Base-by-base conservation (phyloP, 2,888 invertebrate genomes). In the Heteropelma amictum region DNA sequence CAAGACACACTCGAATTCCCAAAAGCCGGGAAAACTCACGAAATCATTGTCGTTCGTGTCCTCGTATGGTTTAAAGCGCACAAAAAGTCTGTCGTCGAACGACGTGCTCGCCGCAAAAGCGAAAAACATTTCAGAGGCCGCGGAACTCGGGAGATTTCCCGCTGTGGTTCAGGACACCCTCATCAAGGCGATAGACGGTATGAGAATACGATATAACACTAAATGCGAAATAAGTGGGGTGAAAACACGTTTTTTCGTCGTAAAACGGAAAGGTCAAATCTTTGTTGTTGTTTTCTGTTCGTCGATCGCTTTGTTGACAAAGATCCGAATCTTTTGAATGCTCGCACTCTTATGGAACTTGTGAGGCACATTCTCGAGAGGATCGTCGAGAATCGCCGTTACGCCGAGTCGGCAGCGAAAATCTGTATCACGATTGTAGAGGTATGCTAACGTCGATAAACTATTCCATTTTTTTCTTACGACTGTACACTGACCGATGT, bases 341-440 rank as follows among this genome's bases (percentile, higher is more conserved):
- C 94, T 0, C 91, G 94, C 73, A 93, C 93, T 10, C 91, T 97
- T 71, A 96, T 97, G 96, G 96, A 96, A 88, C 91, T 96, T 63
- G 96, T 96, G 49, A 93, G 94, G 64, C 94, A 94, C 84, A 92
- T 96, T 79, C 93, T 96, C 89, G 93, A 94, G 71, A 93, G 95
- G 82, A 94, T 95, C 12, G 94, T 96, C 78, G 96, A 96, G 89
- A 94, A 95, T 3, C 92, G 93, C 63, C 92, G 94, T 56, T 95
- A 94, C 89, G 95, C 96, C 47, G 92, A 95, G 86, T 94, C 96
- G 21, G 95, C 96, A 61, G 96, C 97, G 7, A 94, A 96, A 77
- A 92, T 96, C 79, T 97, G 96, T 89, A 93, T 96, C 83, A 93
- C 94, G 72, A 96, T 97, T 56, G 96, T 96, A 80, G 96, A 96